phyloP scores from a whole-genome alignment of 2,113 vertebrate genomes.

The Psilopogon haemacephalus region DNA sequence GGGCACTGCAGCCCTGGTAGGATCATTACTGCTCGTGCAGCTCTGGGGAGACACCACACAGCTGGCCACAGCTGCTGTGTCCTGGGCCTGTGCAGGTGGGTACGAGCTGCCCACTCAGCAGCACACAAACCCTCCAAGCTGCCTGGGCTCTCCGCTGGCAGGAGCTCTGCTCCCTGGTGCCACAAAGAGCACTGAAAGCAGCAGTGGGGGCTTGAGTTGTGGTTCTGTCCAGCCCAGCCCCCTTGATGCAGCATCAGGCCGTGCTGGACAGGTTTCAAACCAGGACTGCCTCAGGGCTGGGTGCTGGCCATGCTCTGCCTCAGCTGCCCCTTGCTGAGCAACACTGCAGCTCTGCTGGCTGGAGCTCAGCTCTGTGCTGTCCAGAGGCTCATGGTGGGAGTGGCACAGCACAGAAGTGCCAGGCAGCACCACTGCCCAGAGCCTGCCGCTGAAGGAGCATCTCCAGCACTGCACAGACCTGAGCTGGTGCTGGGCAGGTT shows the following conservation, averaged over 20 bases:
- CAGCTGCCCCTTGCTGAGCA: background rate
- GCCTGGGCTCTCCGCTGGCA: background rate
- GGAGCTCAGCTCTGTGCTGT: background rate
- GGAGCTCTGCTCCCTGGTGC: background rate
- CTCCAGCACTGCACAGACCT: background rate
- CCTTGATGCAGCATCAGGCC: background rate
- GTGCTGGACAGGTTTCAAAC: background rate
- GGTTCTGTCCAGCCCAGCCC: background rate
- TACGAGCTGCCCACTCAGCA: background rate
- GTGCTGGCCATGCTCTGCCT: background rate
- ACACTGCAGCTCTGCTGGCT: background rate
- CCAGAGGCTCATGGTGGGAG: conserved; percentile 43
- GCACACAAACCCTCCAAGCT: background rate
- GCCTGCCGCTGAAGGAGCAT: background rate
- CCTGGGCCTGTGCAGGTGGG: background rate
- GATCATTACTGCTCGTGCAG: background rate
- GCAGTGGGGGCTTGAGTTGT: background rate
- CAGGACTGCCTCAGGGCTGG: background rate
- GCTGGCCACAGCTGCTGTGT: background rate
- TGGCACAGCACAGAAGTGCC: conserved; percentile 21
- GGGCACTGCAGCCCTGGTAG: background rate
- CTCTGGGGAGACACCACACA: background rate
- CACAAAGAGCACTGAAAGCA: background rate
- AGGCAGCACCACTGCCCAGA: conserved; percentile 37
- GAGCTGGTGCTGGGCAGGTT: background rate